Evolutionary conservation across 2,113 vertebrate genomes (phyloP).

Genomic region (Caranx melampygus): DNA sequence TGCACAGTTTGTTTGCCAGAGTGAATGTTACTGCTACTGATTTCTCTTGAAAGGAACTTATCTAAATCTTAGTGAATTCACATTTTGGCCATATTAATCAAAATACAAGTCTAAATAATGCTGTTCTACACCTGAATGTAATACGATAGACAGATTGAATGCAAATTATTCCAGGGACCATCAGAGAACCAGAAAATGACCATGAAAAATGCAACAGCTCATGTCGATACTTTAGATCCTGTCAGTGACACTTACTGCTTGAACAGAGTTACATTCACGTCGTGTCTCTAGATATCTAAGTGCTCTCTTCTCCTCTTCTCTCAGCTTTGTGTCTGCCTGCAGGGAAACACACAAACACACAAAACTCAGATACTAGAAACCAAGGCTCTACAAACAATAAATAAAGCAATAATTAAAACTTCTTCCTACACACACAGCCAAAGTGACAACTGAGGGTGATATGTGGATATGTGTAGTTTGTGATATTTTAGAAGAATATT

Average conservation of each 20-base stretch:
- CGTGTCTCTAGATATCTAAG: slow-evolving; percentile 96
- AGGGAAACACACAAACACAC: slow-evolving; percentile 20
- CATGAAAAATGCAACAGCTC: neutral
- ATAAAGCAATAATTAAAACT: neutral
- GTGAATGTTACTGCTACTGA: too few species aligned
- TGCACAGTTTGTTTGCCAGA: too few species aligned
- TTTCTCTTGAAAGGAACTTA: too few species aligned
- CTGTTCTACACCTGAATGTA: too few species aligned
- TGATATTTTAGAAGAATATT: too few species aligned
- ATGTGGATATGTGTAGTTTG: too few species aligned
- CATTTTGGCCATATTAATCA: too few species aligned
- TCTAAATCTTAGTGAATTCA: too few species aligned
- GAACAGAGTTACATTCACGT: slow-evolving; percentile 97
- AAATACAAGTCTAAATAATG: too few species aligned
- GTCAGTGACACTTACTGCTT: slow-evolving; percentile 89
- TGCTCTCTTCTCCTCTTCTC: slow-evolving; percentile 97
- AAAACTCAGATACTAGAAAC: neutral
- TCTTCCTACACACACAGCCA: neutral
- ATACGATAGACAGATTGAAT: too few species aligned
- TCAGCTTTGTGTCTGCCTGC: slow-evolving; percentile 96
- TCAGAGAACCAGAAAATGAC: neutral
- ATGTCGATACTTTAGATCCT: neutral
- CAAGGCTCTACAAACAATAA: neutral
- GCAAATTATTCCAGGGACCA: too few species aligned
- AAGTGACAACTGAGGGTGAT: neutral